Evolutionary conservation across 2,797 vertebrate species (phyloP).

Genomic region (Melanitta fusca): DNA sequence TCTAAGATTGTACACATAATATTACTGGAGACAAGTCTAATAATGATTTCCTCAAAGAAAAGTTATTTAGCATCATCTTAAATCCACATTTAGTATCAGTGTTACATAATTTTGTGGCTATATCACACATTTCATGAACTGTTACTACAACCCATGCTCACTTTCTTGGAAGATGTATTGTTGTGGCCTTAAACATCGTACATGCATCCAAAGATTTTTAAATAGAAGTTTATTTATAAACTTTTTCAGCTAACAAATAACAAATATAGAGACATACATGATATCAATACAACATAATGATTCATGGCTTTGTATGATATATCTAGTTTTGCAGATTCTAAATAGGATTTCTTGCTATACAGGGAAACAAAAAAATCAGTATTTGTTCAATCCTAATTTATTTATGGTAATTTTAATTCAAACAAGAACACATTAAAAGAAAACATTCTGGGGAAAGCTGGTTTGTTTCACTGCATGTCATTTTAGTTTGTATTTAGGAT

Average conservation of each 20-base stretch:
- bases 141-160: neutral
- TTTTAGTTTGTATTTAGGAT: neutral
- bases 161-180: neutral
- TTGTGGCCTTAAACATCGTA: neutral
- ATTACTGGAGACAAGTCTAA: neutral
- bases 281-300: neutral
- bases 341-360: neutral
- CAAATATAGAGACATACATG: neutral
- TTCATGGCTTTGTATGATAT: neutral
- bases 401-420: neutral
- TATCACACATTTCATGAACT: neutral
- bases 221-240: neutral
- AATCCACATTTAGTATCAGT: neutral
- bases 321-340: neutral
- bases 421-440: neutral
- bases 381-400: neutral
- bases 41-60: neutral
- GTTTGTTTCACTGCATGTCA: neutral
- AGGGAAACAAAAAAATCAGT: neutral
- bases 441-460: neutral
- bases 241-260: neutral
- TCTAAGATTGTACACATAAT: slow-evolving; percentile 76
- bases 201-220: neutral
- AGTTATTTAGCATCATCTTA: neutral
- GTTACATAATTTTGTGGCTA: neutral